Percentiles rank a stretch among this genome's conserved stretches.
phyloP scores from a whole-genome alignment of 2,797 vertebrate species.

The Sebastes trivittatus region DNA sequence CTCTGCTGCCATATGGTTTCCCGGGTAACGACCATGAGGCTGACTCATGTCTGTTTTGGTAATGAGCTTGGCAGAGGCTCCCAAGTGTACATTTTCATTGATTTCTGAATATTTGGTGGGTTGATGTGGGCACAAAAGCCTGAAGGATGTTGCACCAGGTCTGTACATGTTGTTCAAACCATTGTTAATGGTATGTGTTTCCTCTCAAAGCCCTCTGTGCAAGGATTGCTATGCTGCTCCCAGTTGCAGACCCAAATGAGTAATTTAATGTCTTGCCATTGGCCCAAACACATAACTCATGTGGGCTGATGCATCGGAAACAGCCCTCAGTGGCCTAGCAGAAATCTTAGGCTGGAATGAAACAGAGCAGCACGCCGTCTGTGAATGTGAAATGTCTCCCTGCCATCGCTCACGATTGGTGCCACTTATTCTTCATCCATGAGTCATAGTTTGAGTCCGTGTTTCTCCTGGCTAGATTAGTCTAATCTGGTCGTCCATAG shows the following conservation, averaged over 20 bases:
- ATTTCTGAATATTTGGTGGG: constrained; percentile 1
- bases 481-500: neutral
- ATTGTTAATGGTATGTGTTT: neutral
- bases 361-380: constrained; percentile 3
- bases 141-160: neutral
- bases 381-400: neutral
- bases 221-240: neutral
- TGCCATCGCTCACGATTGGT: neutral
- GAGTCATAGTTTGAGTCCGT: neutral
- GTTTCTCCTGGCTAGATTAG: neutral
- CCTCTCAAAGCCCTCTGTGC: neutral
- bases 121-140: neutral
- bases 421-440: constrained; percentile 1
- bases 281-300: constrained; percentile 23
- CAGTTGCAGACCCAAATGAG: neutral
- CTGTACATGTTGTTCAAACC: neutral
- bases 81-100: constrained; percentile 2
- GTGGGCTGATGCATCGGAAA: constrained; percentile 19
- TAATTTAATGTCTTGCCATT: constrained; percentile 26
- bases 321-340: neutral
- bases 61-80: constrained; percentile 14
- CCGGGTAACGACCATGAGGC: constrained; percentile 13
- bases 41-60: constrained; percentile 39
- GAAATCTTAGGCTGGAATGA: neutral
- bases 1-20: constrained; percentile 38